These are phyloP conservation scores for Megaustenia siamemsis DNA, from an alignment of 2,888 invertebrate genomes.

Conservation along the genomic window DNA sequence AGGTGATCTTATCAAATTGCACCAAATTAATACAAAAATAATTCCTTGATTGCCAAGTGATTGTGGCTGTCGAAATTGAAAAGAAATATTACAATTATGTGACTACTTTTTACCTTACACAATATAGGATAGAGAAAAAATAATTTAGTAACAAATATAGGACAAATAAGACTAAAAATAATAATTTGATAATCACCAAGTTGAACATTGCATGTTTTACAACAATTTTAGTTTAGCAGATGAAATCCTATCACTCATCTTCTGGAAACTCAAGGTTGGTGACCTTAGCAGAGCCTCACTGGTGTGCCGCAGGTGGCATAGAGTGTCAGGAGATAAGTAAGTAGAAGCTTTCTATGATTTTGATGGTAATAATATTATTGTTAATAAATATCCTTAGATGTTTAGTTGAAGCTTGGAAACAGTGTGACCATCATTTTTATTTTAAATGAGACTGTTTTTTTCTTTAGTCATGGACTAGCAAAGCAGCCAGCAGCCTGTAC, in stretches of 20 bases:
- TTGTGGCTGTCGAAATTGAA: no score
- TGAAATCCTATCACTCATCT: slow-evolving; percentile 71
- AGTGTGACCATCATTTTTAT: no score
- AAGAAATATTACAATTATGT: no score
- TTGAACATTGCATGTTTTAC: background rate
- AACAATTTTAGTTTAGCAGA: slow-evolving; percentile 70
- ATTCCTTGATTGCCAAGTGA: no score
- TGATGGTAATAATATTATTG: no score
- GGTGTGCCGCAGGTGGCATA: slow-evolving; percentile 71
- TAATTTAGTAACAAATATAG: no score
- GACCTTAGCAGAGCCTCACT: slow-evolving; percentile 67
- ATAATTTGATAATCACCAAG: background rate
- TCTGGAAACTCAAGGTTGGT: slow-evolving; percentile 66
- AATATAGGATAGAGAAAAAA: background rate
- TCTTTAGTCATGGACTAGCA: no score
- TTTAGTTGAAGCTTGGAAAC: background rate
- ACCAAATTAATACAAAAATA: no score
- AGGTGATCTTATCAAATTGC: no score
- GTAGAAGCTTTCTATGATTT: no score
- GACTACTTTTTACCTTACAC: background rate
- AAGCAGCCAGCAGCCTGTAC: no score
- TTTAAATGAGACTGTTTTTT: no score
- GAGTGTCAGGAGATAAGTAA: slow-evolving; percentile 73
- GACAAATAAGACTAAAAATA: background rate
- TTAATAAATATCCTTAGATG: background rate